Evolutionary conservation across 2,888 invertebrate genomes (phyloP).

Genomic region (Megamerina dolium): DNA sequence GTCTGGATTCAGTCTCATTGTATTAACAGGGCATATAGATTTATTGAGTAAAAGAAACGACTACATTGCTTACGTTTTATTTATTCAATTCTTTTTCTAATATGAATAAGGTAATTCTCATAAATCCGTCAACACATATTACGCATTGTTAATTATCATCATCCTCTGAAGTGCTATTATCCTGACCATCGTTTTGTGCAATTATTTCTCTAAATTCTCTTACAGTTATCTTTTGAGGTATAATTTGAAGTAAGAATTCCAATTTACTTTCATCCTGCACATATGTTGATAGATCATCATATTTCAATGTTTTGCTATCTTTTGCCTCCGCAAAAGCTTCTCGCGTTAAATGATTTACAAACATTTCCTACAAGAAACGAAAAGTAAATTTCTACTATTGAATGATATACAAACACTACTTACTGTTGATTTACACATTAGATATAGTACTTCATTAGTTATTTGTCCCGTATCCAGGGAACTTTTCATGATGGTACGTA

Average conservation of each 20-base stretch:
- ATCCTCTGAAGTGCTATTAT: too few species aligned
- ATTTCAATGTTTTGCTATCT: slow-evolving; percentile 30
- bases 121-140: too few species aligned
- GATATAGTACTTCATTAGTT: slow-evolving; percentile 37
- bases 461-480: slow-evolving; percentile 43
- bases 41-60: too few species aligned
- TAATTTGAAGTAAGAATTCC: slow-evolving; percentile 43
- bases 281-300: slow-evolving; percentile 39
- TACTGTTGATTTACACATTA: slow-evolving; percentile 39
- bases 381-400: slow-evolving; percentile 2
- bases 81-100: too few species aligned
- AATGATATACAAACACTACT: slow-evolving; percentile 8
- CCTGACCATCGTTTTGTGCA: slow-evolving; percentile 15
- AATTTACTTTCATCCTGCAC: slow-evolving; percentile 36
- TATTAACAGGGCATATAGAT: too few species aligned
- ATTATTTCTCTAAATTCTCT: slow-evolving; percentile 41
- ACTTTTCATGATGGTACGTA: slow-evolving; percentile 47
- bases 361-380: slow-evolving; percentile 41
- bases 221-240: slow-evolving; percentile 45
- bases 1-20: too few species aligned
- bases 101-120: too few species aligned
- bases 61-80: too few species aligned
- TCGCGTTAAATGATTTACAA: slow-evolving; percentile 39
- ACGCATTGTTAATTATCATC: too few species aligned
- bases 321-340: slow-evolving; percentile 32